A percentile compares a stretch with the other conserved stretches of the same genome.
phyloP scores from a whole-genome alignment of 1,140 invertebrate genomes.

The Cheumatopsyche charites region DNA sequence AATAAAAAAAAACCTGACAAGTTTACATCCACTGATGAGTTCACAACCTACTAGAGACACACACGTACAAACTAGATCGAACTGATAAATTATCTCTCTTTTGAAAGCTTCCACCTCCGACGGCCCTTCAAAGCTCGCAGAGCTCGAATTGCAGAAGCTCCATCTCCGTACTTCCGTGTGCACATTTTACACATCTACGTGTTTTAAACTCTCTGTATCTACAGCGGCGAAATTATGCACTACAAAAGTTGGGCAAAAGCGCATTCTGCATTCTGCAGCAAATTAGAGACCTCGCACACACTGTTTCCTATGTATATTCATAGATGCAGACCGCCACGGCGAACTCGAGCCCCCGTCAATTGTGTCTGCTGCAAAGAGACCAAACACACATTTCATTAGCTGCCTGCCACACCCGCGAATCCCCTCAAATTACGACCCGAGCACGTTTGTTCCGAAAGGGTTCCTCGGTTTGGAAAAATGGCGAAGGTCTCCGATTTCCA shows the following conservation, averaged over 20 bases:
- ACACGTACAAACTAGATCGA: too few relatives aligned
- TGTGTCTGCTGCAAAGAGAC: conserved; percentile 46
- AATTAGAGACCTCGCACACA: conserved; percentile 38
- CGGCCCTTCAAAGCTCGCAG: conserved; percentile 4
- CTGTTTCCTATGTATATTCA: conserved; percentile 12
- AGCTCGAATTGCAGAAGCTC: not conserved
- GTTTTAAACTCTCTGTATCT: too few relatives aligned
- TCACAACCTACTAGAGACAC: too few relatives aligned
- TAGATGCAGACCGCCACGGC: conserved; percentile 12
- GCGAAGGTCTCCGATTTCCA: too few relatives aligned
- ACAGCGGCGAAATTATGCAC: conserved; percentile 13
- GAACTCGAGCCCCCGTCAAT: conserved; percentile 35
- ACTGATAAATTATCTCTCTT: too few relatives aligned
- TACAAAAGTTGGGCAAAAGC: conserved; percentile 34
- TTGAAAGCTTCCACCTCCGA: not conserved
- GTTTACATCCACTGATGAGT: too few relatives aligned
- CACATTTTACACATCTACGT: too few relatives aligned
- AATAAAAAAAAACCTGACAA: too few relatives aligned
- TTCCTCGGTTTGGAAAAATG: too few relatives aligned
- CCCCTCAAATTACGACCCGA: not conserved
- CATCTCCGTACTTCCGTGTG: too few relatives aligned
- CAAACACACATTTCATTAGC: conserved; percentile 43
- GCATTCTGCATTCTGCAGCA: conserved; percentile 28
- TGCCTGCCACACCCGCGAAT: not conserved
- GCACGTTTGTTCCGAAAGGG: too few relatives aligned